Evolutionary conservation across 2,113 vertebrate species (phyloP), one percentile per base, ranked within the genome.

Genomic region (Mus pahari): DNA sequence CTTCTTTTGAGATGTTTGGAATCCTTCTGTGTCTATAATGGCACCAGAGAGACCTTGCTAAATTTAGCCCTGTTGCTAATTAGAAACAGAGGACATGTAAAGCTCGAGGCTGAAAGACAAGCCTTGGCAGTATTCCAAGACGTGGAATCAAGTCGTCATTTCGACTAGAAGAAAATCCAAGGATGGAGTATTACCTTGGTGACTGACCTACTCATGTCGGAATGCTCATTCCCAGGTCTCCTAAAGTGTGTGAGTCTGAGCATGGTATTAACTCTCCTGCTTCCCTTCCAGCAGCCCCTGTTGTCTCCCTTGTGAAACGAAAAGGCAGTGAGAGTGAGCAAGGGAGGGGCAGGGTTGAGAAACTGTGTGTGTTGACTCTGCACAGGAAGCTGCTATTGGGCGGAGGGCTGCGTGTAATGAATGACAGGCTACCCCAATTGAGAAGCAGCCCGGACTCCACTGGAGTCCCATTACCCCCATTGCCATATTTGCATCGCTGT

Each of bases 61-160:
- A 98, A 97, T 98, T 97, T 97, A 97, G 94, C 90, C 68, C 93
- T 48, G 55, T 96, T 94, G 88, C 95, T 97, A 98, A 98, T 98
- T 97, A 96, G 96, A 92, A 96, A 94, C 97, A 95, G 89, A 97
- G 91, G 92, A 92, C 86, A 94, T 89, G 88, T 92, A 95, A 96
- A 96, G 94, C 96, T 96, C 36, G 86, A 89, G 96, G 90, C 97
- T 97, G 94, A 97, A 96, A 95, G 86, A 94, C 84, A 95, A 92
- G 92, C 74, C 81, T 94, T 97, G 97, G 97, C 94, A 86, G 90
- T 45, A 71, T 91, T 77, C 96, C 97, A 97, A 92, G 94, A 82
- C 79, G 77, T 64, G 82, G 95, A 93, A 96, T 97, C 96, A 84
- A 92, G 91, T 89, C 14, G 0, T 94, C 92, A 91, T 94, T 95